Evolutionary conservation across 2,888 invertebrate species (phyloP), one percentile per base, ranked within the genome.

Genomic region (Odontomyia ornata): DNA sequence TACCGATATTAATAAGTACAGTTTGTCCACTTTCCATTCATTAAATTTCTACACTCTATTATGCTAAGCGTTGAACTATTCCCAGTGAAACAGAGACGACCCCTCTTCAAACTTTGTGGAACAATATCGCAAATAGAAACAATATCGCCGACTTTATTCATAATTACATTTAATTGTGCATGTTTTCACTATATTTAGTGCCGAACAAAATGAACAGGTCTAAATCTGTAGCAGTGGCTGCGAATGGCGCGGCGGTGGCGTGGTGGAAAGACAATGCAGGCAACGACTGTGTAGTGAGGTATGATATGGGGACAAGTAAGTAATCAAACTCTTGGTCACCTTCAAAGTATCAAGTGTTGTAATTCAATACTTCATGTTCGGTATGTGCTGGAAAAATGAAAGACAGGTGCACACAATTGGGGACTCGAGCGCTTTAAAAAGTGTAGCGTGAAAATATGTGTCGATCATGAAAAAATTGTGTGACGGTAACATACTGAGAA

Each of bases 331-430:
- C 65, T 30, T 65, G 65, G 65, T 65, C 65, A 65, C 65, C 65
- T 36, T 65, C 65, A 28, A 65, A 65, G 65, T 65, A 65, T 65
- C 65, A 65, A 36, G 36, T 65, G 65, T 36, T 65, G 65, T 36
- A 36, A 65, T 65, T 30, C 36, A 36, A 65, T 65, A 65, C 28
- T 65, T 36, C 52, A 9, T 36, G 36, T 9, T 36, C 5, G 5
- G 36, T 36, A 36, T 36, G 9, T 36, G 36, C 9, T 36, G 5
- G 3, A 36, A 9, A 36, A 36, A 36, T 36, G 5, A 9, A 3
- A 36, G 9, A 36, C 36, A 36, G 36, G 36, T 36, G 36, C 36
- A 36, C 36, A 5, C 9, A 36, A 36, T 36, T 36, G 3, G 36
- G 36, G 9, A 36, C 9, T 9, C n/a, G n/a, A n/a, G n/a, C 3